Conservation (phyloP, 1,140 invertebrate genomes). For the Psilanteris sp. region DNA sequence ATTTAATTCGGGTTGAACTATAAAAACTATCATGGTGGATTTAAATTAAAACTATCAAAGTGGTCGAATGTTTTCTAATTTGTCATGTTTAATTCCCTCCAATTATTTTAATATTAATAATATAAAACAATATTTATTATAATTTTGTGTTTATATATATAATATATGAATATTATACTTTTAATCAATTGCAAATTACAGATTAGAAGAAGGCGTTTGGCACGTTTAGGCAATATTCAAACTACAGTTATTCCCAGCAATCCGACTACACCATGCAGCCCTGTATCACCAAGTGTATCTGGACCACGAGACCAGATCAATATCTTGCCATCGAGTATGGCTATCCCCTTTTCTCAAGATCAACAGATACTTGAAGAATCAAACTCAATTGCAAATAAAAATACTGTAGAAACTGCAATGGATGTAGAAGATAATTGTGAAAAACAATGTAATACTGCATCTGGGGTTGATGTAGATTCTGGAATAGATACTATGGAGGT, state of each 20-base stretch:
- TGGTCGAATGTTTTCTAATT: too few species aligned
- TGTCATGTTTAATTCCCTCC: too few species aligned
- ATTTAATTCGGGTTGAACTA: too few species aligned
- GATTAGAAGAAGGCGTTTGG: slow-evolving; percentile 33
- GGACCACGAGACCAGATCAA: too few species aligned
- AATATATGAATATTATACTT: too few species aligned
- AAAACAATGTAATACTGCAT: slow-evolving; percentile 77
- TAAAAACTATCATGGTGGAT: too few species aligned
- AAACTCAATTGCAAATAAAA: not conserved
- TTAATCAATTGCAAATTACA: slow-evolving; percentile 11
- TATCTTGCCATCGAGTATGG: too few species aligned
- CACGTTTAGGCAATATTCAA: slow-evolving; percentile 13
- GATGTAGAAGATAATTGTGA: slow-evolving; percentile 82
- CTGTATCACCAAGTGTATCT: slow-evolving; percentile 65
- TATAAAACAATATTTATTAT: too few species aligned
- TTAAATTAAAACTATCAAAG: too few species aligned
- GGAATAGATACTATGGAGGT: slow-evolving; percentile 89
- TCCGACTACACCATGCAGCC: slow-evolving; percentile 45
- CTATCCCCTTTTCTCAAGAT: too few species aligned
- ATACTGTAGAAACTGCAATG: slow-evolving; percentile 77
- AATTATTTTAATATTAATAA: too few species aligned
- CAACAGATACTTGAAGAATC: slow-evolving; percentile 63
- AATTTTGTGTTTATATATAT: too few species aligned
- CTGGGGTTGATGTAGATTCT: slow-evolving; percentile 85
- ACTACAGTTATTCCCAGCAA: slow-evolving; percentile 21